Percentiles rank a stretch among this genome's conserved stretches.
phyloP scores from a whole-genome alignment of 2,113 vertebrate species.

The Irena cyanogastra region DNA sequence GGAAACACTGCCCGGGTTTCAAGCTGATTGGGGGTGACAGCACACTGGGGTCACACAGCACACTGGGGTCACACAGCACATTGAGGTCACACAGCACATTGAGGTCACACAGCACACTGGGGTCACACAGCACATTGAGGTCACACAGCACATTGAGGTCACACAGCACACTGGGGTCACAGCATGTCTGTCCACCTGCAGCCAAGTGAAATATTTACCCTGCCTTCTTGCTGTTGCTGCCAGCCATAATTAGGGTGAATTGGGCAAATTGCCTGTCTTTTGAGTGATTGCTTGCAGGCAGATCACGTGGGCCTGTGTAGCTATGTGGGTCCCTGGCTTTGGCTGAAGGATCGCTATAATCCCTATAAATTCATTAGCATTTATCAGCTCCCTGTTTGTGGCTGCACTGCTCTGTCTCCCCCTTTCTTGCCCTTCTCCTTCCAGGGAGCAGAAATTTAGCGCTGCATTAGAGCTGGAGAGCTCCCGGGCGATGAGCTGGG shows the following conservation, averaged over 20 bases:
- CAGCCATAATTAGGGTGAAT: not conserved
- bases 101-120: fast-evolving
- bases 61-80: fast-evolving
- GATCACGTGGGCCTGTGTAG: not conserved
- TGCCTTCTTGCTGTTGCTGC: not conserved
- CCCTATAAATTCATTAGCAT: constrained; percentile 37
- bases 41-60: not conserved
- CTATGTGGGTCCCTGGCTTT: not conserved
- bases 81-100: fast-evolving
- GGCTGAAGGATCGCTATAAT: not conserved
- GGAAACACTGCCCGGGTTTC: fast-evolving
- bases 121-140: too few species aligned
- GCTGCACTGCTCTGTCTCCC: not conserved
- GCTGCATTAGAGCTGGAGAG: not conserved
- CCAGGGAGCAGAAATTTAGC: not conserved
- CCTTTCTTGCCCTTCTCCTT: not conserved
- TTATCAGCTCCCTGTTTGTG: not conserved
- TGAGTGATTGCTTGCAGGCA: not conserved
- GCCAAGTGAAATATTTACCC: not conserved
- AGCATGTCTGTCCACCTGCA: not conserved
- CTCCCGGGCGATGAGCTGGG: not conserved
- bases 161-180: fast-evolving
- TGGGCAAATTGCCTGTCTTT: not conserved
- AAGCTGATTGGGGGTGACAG: fast-evolving
- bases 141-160: not conserved